Conservation (phyloP, 2,113 vertebrate species). For the human (Homo sapiens) region GRCh38 chr7:123711501-123712000, state of each 20-base stretch:
- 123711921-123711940: neutral
- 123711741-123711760: slow-evolving; percentile 36
- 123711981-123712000: neutral
- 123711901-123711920: neutral
- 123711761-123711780: slow-evolving; percentile 51
- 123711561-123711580: slow-evolving; percentile 19
- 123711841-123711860: slow-evolving; percentile 5
- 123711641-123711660: slow-evolving; percentile 48
- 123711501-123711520: neutral
- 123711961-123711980: neutral
- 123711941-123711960: neutral
- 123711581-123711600: slow-evolving; percentile 3
- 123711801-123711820: slow-evolving; percentile 23
- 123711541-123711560: neutral
- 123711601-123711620: neutral
- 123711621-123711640: slow-evolving; percentile 26
- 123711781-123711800: slow-evolving; percentile 66
- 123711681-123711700: slow-evolving; percentile 67
- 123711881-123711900: neutral
- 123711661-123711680: slow-evolving; percentile 50
- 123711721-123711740: slow-evolving; percentile 62
- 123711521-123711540: slow-evolving; percentile 26
- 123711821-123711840: slow-evolving; percentile 30
- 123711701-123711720: slow-evolving; percentile 73
- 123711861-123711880: neutral